Conservation (phyloP, 2,113 vertebrate species). For the Gnathonemus echidnorhynchus region DNA sequence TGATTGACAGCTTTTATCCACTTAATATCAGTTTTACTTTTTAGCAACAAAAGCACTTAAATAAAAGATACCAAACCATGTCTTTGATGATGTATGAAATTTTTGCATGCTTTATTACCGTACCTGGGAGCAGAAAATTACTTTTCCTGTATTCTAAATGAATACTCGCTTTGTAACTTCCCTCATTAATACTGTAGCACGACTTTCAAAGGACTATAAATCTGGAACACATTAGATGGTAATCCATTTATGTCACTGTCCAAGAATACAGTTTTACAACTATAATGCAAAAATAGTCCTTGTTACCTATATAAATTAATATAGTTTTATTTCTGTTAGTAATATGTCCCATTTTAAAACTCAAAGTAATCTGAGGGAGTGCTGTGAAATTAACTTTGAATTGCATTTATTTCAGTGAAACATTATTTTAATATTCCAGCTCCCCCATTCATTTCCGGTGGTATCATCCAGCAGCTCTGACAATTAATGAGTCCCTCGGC, state of each 20-base stretch:
- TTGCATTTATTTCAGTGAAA: background rate
- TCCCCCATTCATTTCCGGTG: background rate
- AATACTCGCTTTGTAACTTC: background rate
- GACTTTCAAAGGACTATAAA: constrained; percentile 5
- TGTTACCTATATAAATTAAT: constrained; percentile 6
- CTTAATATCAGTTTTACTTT: background rate
- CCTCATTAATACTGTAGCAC: background rate
- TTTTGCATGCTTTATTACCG: background rate
- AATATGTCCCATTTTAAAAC: background rate
- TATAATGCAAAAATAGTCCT: background rate
- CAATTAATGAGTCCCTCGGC: background rate
- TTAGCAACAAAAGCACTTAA: background rate
- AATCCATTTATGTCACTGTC: constrained; percentile 10
- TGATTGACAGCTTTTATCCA: background rate
- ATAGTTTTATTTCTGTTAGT: background rate
- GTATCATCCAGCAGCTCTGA: background rate
- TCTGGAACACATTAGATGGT: constrained; percentile 1
- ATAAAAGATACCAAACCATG: background rate
- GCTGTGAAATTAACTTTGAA: constrained; percentile 10
- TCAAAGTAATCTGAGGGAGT: background rate
- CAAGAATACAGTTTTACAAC: background rate
- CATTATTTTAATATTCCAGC: background rate
- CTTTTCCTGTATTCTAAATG: background rate
- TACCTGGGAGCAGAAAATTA: background rate
- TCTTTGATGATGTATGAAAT: background rate